Base-by-base conservation (phyloP, 53 echinoderm and acorn worm genomes). In the Zoroaster sp. region DNA sequence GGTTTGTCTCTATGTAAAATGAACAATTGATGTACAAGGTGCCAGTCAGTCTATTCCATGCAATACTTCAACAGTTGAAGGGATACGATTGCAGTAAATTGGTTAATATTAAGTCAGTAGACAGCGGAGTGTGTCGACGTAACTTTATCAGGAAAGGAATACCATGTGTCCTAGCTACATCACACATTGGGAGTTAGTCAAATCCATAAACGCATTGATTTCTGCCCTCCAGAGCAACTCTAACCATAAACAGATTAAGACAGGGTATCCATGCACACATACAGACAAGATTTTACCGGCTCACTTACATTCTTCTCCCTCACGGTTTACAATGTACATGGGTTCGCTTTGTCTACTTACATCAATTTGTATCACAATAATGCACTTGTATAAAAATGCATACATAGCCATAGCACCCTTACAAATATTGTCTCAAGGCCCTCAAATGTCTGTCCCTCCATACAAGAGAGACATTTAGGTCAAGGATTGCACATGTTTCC, bases 41-140 rank as follows among this genome's bases (percentile, higher is more conserved):
- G 85, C 85, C 85, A 70, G 36, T 9, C 31, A 34, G 85, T 85
- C 85, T 85, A 71, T 36, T 70, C 34, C 34, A 49, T 37, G 85
- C 52, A 35, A 49, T 69, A 51, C 35, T n/a, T 69, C 46, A 45
- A 70, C 85, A 85, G 70, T 71, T 85, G 40, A 10, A 85, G 46
- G 52, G 70, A 85, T 85, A 85, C 71, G n/a, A 30, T 85, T 85
- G 35, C 85, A 71, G 52, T 51, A 69, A 85, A 85, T 85, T 85
- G 71, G 70, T 85, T 85, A 70, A 85, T 85, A 85, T 85, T 51
- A 85, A 85, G 85, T 85, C 71, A 37, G 70, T 45, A 85, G 85
- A 67, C 47, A 85, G 81, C 41, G 70, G 85, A 70, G 46, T 63
- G 55, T 85, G 85, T 85, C 71, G 47, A 70, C 85, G 85, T 85